Base-by-base conservation (phyloP, 2,888 invertebrate species). In the Poecilus cupreus region DNA sequence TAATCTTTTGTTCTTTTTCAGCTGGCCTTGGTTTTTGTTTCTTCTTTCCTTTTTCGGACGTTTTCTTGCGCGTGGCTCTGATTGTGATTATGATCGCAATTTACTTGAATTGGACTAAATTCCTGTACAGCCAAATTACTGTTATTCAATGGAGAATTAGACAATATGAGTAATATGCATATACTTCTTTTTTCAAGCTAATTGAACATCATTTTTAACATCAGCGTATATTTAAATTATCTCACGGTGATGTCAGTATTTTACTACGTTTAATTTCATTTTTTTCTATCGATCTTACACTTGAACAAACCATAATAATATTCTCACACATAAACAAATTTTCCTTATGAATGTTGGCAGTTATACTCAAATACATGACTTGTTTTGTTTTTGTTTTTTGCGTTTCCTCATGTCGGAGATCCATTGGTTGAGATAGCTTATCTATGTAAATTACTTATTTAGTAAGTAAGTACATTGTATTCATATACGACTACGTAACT, bases 1-100 rank as follows among this genome's bases (percentile, higher is more conserved):
- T 72, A 72, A 72, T 72, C 72, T 72, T 72, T 72, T 72, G 72
- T 72, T 72, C 72, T 72, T 16, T 46, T 46, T 8, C 72, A 72
- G 24, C 43, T 72, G 72, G 26, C 72, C 72, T 72, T 46, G 72
- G 5, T 60, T 60, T 60, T 60, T 26, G n/a, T 60, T 54, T 60
- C 26, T 22, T 60, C 13, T 68, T 68, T 68, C 11, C 18, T 16
- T 13, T n/a, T 2, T 37, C 10, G 37, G 18, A 68, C 0, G 37
- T 37, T 32, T 8, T 68, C 10, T 37, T 68, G 18, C 37, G 16
- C 37, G 64, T 68, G 20, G 37, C 32, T 32, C 37, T 68, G 37
- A 68, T 68, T 68, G 37, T 37, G 16, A 68, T 68, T 37, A 68
- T 60, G 13, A 37, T 68, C 64, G 37, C 4, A 68, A 68, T 68